Evolutionary conservation across 2,797 vertebrate species (phyloP).

Genomic region (Falco cherrug): DNA sequence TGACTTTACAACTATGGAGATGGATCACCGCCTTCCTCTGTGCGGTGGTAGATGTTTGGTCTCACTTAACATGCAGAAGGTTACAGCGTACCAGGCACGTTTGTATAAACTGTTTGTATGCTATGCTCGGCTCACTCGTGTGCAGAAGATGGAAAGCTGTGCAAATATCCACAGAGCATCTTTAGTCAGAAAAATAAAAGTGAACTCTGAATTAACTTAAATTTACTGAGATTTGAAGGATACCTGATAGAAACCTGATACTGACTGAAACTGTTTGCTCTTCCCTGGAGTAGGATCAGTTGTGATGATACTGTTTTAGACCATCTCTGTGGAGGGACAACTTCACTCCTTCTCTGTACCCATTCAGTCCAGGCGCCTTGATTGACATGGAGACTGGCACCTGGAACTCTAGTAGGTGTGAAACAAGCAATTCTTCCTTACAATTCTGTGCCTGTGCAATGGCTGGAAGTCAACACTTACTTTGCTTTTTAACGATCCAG

Average conservation of each 20-base stretch:
- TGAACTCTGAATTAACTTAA: not conserved
- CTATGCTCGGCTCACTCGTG: fast-evolving
- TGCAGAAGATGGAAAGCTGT: not conserved
- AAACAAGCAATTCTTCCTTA: not conserved
- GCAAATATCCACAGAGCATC: not conserved
- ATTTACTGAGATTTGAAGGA: not conserved
- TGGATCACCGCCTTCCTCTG: not conserved
- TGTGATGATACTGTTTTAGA: not conserved
- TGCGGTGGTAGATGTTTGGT: not conserved
- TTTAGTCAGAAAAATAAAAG: not conserved
- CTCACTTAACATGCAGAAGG: not conserved
- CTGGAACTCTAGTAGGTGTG: not conserved
- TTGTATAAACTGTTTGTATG: not conserved
- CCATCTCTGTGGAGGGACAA: not conserved
- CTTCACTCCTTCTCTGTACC: not conserved
- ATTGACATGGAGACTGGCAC: not conserved
- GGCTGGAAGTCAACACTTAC: not conserved
- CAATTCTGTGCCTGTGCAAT: not conserved
- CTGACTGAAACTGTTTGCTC: not conserved
- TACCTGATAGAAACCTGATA: not conserved
- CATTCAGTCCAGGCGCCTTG: not conserved
- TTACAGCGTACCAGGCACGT: not conserved
- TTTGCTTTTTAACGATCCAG: not conserved
- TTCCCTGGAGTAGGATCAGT: not conserved
- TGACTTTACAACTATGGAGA: not conserved